Base-by-base conservation (phyloP, 2,888 invertebrate species). In the Pecten maximus region DNA sequence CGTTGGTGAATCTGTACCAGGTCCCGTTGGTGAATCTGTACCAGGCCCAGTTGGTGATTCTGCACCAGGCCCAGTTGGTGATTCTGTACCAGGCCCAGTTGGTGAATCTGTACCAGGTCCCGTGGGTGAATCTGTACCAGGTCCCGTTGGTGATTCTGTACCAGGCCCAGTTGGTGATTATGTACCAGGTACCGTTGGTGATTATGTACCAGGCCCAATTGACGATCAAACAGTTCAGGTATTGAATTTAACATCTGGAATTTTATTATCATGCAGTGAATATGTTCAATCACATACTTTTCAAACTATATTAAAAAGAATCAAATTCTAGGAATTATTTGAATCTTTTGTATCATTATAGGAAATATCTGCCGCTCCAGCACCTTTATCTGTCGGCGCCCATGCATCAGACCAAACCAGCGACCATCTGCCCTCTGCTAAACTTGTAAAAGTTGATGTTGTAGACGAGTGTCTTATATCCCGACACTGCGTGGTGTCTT, bases 401-500 rank as follows among this genome's bases (percentile, higher is more conserved):
- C 50, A 8, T 50, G 50, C 50, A 16, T 50, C 50, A 50, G 50
- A 50, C 50, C 50, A 8, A 50, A 50, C 50, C 19, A 19, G 10
- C 19, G 50, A 19, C 15, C 50, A 16, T 50, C 15, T 50, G 10
- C 50, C 50, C 19, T 8, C 10, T 50, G 15, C 50, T 50, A 19
- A 50, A 50, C 19, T 60, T 23, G 40, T 40, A 23, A 40, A 89
- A 39, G n/a, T 87, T 15, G 90, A 88, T 40, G 48, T 39, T 16
- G 74, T 92, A 3, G 92, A 92, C 28, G 90, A 91, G 40, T 60
- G 74, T 35, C 88, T 90, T 10, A 87, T 88, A 12, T 88, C 88
- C 12, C 28, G 86, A 10, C 89, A 89, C 54, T 91, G 89, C 48
- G 91, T 92, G 40, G 91, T 91, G 4, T 35, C 54, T 16, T 92